Conservation (phyloP, 2,888 invertebrate species). For the Balanococcus diminutus region DNA sequence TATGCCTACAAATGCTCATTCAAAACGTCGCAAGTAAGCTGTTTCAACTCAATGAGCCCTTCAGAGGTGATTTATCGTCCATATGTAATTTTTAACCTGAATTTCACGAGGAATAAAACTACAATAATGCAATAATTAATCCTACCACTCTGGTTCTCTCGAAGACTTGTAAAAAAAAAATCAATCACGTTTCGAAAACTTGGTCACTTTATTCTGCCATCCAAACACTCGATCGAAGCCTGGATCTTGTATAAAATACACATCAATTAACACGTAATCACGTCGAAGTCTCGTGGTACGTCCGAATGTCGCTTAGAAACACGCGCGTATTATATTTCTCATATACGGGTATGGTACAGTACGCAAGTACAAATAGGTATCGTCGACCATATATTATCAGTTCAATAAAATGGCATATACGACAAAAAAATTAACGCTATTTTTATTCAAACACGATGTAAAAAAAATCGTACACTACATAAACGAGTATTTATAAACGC, state of each 20-base stretch:
- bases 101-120: no score
- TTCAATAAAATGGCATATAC: not conserved
- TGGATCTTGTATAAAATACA: not conserved
- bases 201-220: not conserved
- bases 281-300: not conserved
- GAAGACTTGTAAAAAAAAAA: no score
- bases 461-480: not conserved
- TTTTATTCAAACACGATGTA: not conserved
- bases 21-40: no score
- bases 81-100: no score
- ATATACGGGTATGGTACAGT: not conserved
- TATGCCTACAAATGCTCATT: no score
- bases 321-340: not conserved
- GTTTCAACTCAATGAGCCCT: no score
- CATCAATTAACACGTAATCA: conserved; percentile 17
- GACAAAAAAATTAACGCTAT: not conserved
- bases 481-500: not conserved
- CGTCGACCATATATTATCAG: not conserved
- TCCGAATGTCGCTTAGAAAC: not conserved
- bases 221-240: not conserved
- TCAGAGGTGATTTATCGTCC: no score
- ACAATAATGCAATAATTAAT: no score
- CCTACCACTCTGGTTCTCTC: no score
- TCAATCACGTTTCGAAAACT: not conserved
- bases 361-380: not conserved